Conservation (phyloP, 2,113 vertebrate genomes). For the Hystrix brachyura region DNA sequence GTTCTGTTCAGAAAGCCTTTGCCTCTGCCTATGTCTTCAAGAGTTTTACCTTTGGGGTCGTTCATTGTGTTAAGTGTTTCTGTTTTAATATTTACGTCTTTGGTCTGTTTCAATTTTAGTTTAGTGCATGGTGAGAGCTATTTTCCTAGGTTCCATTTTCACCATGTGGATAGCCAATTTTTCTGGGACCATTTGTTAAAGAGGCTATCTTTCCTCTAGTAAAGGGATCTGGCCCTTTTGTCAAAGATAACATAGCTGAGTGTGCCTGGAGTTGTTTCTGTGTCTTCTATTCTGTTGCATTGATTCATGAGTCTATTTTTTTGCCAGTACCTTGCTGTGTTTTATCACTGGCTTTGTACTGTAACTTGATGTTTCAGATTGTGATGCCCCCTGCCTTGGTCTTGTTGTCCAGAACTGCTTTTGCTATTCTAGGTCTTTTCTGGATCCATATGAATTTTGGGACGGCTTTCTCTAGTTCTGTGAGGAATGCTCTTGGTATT, state of each 20-base stretch:
- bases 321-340: not conserved
- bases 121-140: not conserved
- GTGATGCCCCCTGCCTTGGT: not conserved
- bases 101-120: not conserved
- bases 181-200: not conserved
- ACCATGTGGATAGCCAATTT: not conserved
- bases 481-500: not conserved
- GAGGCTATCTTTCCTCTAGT: not conserved
- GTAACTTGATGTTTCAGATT: not conserved
- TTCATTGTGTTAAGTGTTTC: not conserved
- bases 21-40: not conserved
- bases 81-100: not conserved
- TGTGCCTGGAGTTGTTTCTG: not conserved
- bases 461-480: not conserved
- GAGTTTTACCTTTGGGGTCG: not conserved
- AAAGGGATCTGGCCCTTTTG: not conserved
- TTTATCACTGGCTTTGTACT: not conserved
- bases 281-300: not conserved
- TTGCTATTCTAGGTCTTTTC: not conserved
- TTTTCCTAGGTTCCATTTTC: not conserved
- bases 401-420: not conserved
- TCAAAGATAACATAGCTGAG: not conserved
- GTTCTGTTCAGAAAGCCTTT: not conserved
- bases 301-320: not conserved
- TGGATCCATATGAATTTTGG: not conserved